Conservation (phyloP, 2,113 vertebrate genomes). For the Brienomyrus brachyistius region DNA sequence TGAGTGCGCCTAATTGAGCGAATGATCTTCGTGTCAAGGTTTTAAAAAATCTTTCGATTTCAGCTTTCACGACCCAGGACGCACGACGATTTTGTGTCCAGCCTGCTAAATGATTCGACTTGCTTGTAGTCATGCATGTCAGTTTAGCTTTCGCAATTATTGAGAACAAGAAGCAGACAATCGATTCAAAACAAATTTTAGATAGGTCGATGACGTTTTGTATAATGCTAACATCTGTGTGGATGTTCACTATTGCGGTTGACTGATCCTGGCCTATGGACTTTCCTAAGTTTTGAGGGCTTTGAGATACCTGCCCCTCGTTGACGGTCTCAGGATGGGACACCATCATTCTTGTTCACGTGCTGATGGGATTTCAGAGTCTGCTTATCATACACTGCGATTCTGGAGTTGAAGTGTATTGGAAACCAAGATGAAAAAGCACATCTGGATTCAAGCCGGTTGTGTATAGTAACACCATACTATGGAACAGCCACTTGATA, state of each 20-base stretch:
- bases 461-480: not conserved
- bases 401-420: not conserved
- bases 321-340: not conserved
- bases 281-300: not conserved
- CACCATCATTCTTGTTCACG: not conserved
- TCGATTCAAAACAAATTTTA: not conserved
- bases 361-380: not conserved
- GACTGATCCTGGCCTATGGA: not conserved
- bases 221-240: not conserved
- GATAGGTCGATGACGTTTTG: no score
- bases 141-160: not conserved
- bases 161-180: not conserved
- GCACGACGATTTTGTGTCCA: not conserved
- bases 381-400: not conserved
- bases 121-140: not conserved
- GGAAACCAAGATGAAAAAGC: not conserved
- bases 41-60: not conserved
- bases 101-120: not conserved
- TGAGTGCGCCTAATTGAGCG: not conserved
- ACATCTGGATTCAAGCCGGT: not conserved
- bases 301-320: not conserved
- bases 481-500: not conserved
- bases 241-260: not conserved
- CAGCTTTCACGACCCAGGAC: not conserved
- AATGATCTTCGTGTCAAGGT: not conserved